These are phyloP conservation scores for Micoletzkya japonica DNA, from an alignment of 2,888 invertebrate species.

Conservation along the genomic window DNA sequence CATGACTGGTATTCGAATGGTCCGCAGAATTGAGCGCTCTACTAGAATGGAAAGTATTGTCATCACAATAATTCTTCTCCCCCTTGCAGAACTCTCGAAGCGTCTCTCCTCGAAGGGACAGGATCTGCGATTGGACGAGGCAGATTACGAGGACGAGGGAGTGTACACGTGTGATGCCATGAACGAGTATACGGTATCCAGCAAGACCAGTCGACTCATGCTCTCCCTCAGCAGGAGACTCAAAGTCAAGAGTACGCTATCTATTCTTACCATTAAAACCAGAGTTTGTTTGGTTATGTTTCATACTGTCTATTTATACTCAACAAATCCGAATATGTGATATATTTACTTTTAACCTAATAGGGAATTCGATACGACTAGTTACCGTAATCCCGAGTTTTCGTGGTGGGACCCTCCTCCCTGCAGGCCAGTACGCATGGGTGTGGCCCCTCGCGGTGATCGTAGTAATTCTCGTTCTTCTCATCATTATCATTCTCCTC, in stretches of 20 bases:
- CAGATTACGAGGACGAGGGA: background rate
- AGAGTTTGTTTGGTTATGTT: too few relatives aligned
- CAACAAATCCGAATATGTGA: too few relatives aligned
- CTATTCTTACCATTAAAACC: too few relatives aligned
- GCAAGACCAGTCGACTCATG: constrained; percentile 9
- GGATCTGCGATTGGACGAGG: background rate
- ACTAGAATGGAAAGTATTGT: too few relatives aligned
- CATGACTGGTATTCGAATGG: too few relatives aligned
- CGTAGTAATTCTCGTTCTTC: constrained; percentile 38
- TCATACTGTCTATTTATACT: too few relatives aligned
- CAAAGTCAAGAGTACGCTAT: constrained; percentile 19
- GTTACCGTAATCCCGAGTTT: background rate
- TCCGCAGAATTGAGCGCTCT: too few relatives aligned
- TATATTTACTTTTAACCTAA: too few relatives aligned
- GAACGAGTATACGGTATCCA: constrained; percentile 17
- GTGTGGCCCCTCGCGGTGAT: constrained; percentile 49
- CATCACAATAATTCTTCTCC: too few relatives aligned
- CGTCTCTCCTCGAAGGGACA: background rate
- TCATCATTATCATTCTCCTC: constrained; percentile 44
- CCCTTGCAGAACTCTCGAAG: background rate
- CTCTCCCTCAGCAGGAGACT: background rate
- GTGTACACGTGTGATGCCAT: constrained; percentile 13
- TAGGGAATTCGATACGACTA: too few relatives aligned
- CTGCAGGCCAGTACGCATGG: constrained; percentile 49
- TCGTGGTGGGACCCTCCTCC: background rate